These are phyloP conservation scores for Pachypsylla venusta DNA, from an alignment of 1,140 invertebrate genomes.

Conservation along the genomic window DNA sequence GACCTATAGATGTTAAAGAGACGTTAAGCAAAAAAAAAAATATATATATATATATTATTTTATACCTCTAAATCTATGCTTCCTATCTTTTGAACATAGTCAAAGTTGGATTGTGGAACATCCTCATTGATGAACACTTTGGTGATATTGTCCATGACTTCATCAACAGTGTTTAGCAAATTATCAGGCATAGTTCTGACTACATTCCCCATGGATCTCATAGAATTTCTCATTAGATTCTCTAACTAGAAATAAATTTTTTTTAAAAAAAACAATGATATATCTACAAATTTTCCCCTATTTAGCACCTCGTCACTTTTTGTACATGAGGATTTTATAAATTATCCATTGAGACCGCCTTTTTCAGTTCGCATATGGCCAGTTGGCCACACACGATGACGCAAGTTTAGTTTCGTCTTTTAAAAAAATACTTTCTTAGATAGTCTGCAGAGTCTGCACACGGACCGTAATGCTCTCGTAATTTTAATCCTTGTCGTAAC, in stretches of 20 bases:
- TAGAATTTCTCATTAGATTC: conserved; percentile 55
- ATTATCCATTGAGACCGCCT: no score
- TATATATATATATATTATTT: no score
- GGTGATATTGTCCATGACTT: conserved; percentile 58
- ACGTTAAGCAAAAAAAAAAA: no score
- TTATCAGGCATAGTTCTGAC: conserved; percentile 71
- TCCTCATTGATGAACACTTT: conserved; percentile 29
- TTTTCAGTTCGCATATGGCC: no score
- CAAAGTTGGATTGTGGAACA: not conserved
- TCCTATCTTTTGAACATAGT: not conserved
- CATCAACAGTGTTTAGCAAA: conserved; percentile 62
- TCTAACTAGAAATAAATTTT: conserved; percentile 49
- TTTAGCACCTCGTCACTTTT: not conserved
- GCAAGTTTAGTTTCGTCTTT: no score
- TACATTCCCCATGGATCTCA: conserved; percentile 53
- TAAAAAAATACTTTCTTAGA: no score
- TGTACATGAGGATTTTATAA: no score
- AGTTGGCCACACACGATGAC: no score
- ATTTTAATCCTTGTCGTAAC: no score
- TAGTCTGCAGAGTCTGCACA: no score
- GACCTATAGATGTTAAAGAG: no score
- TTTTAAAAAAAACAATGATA: conserved; percentile 14
- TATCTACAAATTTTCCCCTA: conserved; percentile 1
- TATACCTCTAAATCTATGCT: conserved; percentile 1
- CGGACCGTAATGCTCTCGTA: no score